Percentiles rank a stretch among this genome's conserved stretches.
phyloP scores from a whole-genome alignment of 2,113 vertebrate genomes.

The Hiodon tergisus region DNA sequence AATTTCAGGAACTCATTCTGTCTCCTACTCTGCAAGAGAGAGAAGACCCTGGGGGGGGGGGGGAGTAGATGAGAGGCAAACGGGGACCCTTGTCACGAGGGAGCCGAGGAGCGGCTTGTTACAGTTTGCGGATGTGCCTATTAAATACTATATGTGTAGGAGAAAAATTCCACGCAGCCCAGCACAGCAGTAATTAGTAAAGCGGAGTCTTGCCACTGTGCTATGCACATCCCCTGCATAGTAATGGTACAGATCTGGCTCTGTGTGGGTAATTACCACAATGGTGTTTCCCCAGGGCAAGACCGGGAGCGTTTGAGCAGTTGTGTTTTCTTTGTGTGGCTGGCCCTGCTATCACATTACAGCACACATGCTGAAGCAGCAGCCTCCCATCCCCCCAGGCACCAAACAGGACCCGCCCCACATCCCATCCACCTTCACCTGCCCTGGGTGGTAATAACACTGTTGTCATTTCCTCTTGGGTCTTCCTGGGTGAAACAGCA shows the following conservation, averaged over 20 bases:
- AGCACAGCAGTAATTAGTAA: neutral
- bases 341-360: slow-evolving; percentile 63
- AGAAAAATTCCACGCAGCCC: neutral
- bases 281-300: slow-evolving; percentile 39
- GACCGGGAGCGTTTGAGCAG: slow-evolving; percentile 52
- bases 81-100: neutral
- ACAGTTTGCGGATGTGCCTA: neutral
- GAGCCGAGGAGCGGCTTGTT: neutral
- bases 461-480: neutral
- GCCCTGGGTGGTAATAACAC: slow-evolving; percentile 14
- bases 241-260: slow-evolving; percentile 35
- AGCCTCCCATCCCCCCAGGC: slow-evolving; percentile 32
- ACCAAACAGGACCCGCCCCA: slow-evolving; percentile 27
- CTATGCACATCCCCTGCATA: neutral
- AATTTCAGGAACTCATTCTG: slow-evolving; percentile 8
- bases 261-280: slow-evolving; percentile 46
- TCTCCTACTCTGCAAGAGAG: neutral
- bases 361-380: slow-evolving; percentile 69
- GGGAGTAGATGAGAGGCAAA: neutral
- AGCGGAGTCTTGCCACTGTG: slow-evolving; percentile 12
- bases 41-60: neutral
- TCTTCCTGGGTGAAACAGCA: no score
- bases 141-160: neutral
- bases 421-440: neutral
- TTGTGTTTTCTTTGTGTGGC: slow-evolving; percentile 67